A percentile compares a stretch with the other conserved stretches of the same genome.
Conservation (phyloP, 1,140 invertebrate genomes). For the Teleogryllus occipitalis region DNA sequence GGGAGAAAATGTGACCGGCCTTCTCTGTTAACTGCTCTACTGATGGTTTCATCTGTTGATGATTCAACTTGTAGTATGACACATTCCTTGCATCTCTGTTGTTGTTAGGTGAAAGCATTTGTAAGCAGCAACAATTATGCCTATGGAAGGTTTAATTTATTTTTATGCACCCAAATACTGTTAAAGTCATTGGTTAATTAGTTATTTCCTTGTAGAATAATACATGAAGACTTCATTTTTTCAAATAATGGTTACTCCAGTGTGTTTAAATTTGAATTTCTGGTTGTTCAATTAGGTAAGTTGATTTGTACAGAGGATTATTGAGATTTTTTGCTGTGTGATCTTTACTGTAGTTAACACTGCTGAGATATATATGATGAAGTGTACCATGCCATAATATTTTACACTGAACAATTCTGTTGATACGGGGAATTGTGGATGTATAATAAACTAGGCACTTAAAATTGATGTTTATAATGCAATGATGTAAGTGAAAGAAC, state of each 20-base stretch:
- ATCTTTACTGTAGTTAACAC: constrained; percentile 13
- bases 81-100: constrained; percentile 16
- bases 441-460: constrained; percentile 17
- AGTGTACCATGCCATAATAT: constrained; percentile 13
- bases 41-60: background rate
- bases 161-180: background rate
- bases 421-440: constrained; percentile 8
- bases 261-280: background rate
- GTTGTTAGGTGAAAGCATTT: background rate
- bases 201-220: background rate
- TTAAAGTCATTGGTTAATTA: background rate
- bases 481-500: constrained; percentile 12
- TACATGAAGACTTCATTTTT: constrained; percentile 6
- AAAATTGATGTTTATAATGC: constrained; percentile 15
- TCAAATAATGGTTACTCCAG: background rate
- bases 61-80: background rate
- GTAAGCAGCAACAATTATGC: constrained; percentile 11
- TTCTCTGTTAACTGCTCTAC: constrained; percentile 15
- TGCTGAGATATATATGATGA: constrained; percentile 9
- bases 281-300: background rate
- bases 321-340: constrained; percentile 9
- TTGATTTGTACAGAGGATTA: background rate
- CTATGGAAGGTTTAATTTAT: constrained; percentile 15
- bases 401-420: constrained; percentile 17
- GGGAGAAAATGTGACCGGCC: constrained; percentile 12